These are phyloP conservation scores for Oreochromis grahami DNA, from an alignment of 2,797 vertebrate genomes.

Conservation along the genomic window DNA sequence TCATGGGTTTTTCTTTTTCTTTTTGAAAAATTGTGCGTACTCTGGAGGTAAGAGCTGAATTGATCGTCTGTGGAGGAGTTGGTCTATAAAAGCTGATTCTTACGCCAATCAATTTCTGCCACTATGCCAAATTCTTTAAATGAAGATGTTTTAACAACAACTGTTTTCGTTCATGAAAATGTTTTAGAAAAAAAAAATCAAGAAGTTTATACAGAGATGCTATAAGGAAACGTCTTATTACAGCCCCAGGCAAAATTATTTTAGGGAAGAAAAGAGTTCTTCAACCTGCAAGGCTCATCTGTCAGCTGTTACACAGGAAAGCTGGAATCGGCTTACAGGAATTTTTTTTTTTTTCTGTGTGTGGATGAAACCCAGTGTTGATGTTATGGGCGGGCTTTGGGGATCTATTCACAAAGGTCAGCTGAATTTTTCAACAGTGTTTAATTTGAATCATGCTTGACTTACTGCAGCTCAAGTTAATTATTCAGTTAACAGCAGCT, in stretches of 20 bases:
- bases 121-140: not conserved
- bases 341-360: no score
- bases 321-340: not conserved
- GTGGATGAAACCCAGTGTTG: not conserved
- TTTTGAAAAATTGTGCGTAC: not conserved
- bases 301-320: not conserved
- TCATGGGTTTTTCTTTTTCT: not conserved
- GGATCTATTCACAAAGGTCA: not conserved
- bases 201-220: not conserved
- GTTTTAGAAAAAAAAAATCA: not conserved
- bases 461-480: not conserved
- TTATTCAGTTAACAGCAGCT: not conserved
- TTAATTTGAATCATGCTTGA: not conserved
- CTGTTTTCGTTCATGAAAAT: not conserved
- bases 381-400: not conserved
- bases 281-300: not conserved
- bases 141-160: not conserved
- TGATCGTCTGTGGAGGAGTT: not conserved
- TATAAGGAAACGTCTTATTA: not conserved
- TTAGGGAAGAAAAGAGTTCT: not conserved
- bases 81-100: not conserved
- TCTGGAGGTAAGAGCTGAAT: conserved; percentile 1
- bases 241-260: not conserved
- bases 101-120: not conserved
- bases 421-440: not conserved